Evolutionary conservation across 2,113 vertebrate species (phyloP).

Genomic region (Phrynosoma platyrhinos): DNA sequence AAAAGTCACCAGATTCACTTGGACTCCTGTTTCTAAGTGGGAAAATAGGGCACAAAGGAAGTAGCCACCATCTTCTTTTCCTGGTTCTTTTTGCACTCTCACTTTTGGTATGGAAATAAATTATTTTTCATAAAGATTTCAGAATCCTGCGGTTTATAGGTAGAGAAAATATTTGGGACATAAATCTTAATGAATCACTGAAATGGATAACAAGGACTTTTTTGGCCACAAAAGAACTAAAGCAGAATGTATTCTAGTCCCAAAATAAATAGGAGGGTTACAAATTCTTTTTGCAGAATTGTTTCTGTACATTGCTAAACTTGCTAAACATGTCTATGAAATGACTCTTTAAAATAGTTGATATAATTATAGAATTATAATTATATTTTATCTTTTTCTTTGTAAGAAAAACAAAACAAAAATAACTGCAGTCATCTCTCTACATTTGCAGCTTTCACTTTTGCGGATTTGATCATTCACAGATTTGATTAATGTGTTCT

Average conservation of each 20-base stretch:
- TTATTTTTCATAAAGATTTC: background rate
- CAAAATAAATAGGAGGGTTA: background rate
- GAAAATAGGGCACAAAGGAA: no score
- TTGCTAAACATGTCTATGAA: background rate
- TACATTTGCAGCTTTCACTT: no score
- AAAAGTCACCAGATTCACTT: no score
- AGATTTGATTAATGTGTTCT: no score
- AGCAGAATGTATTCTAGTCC: conserved; percentile 13
- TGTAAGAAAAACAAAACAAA: conserved; percentile 38
- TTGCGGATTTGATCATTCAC: no score
- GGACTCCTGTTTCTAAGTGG: no score
- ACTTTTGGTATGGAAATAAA: background rate
- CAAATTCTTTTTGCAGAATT: conserved; percentile 1
- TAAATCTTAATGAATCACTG: background rate
- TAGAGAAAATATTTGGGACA: conserved; percentile 24
- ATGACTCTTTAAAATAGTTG: background rate
- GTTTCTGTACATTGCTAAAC: background rate
- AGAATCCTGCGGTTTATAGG: background rate
- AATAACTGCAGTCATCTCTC: background rate
- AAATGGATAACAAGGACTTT: background rate
- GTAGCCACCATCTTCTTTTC: no score
- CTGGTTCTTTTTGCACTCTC: background rate
- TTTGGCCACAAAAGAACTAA: background rate
- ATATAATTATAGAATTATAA: background rate
- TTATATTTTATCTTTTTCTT: conserved; percentile 6